These are phyloP conservation scores for Eueremaeus valkanovi DNA, from an alignment of 2,888 invertebrate species.

Conservation along the genomic window DNA sequence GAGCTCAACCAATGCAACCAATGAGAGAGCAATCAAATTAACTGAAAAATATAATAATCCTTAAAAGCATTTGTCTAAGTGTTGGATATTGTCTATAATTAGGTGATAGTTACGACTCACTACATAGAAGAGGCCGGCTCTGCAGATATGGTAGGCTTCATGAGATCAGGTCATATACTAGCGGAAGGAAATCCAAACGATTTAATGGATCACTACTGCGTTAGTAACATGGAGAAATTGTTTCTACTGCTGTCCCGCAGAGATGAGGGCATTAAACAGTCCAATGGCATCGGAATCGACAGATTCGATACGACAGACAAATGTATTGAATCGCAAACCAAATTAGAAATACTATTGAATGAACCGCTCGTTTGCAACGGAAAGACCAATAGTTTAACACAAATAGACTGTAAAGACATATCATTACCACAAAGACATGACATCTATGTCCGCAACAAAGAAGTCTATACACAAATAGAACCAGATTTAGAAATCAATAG, in stretches of 20 bases:
- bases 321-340: background rate
- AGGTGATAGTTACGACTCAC: conserved; percentile 68
- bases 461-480: conserved; percentile 29
- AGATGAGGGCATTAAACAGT: conserved; percentile 46
- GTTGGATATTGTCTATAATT: conserved; percentile 10
- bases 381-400: background rate
- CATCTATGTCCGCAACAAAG: conserved; percentile 1
- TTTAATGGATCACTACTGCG: conserved; percentile 57
- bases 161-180: conserved; percentile 82
- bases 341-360: conserved; percentile 1
- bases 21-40: no score
- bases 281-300: background rate
- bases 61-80: no score
- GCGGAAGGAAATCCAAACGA: conserved; percentile 81
- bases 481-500: background rate
- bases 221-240: conserved; percentile 72
- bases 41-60: no score
- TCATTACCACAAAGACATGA: background rate
- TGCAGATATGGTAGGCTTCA: conserved; percentile 67
- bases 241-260: conserved; percentile 70
- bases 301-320: background rate
- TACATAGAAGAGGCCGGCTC: conserved; percentile 83
- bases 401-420: background rate
- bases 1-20: no score
- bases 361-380: conserved; percentile 28